A percentile compares a stretch with the other conserved stretches of the same genome.
Evolutionary conservation across 2,888 invertebrate genomes (phyloP).

Genomic region (Xylocampa areola): DNA sequence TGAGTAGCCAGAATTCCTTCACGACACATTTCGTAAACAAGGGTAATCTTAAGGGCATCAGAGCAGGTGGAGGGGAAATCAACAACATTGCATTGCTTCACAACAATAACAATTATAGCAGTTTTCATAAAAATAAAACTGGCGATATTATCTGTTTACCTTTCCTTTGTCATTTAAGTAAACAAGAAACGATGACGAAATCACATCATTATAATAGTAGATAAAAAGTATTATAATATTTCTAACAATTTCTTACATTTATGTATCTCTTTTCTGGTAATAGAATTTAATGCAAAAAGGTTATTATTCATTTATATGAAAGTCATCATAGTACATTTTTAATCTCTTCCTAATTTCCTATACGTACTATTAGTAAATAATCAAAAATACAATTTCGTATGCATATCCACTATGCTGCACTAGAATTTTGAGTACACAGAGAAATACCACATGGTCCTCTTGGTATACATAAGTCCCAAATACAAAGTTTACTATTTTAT

Average conservation of each 20-base stretch:
- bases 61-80: conserved; percentile 69
- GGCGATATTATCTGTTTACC: conserved; percentile 59
- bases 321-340: too few relatives aligned
- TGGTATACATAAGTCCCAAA: too few relatives aligned
- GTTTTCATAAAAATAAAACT: conserved; percentile 47
- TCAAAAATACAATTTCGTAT: too few relatives aligned
- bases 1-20: conserved; percentile 75
- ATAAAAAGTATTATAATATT: conserved; percentile 32
- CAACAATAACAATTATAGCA: conserved; percentile 57
- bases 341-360: too few relatives aligned
- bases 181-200: conserved; percentile 42
- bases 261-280: background rate
- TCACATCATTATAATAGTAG: conserved; percentile 44
- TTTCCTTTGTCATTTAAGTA: conserved; percentile 49
- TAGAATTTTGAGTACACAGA: too few relatives aligned
- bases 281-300: too few relatives aligned
- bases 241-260: conserved; percentile 17
- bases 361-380: too few relatives aligned
- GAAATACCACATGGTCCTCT: too few relatives aligned
- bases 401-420: too few relatives aligned
- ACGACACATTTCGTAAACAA: conserved; percentile 81
- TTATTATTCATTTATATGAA: too few relatives aligned
- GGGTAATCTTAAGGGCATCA: conserved; percentile 81
- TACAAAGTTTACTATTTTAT: too few relatives aligned
- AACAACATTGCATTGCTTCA: conserved; percentile 66